Percentiles rank a stretch among this genome's conserved stretches.
phyloP scores from a whole-genome alignment of 1,140 invertebrate genomes.

The Cryptotermes secundus region DNA sequence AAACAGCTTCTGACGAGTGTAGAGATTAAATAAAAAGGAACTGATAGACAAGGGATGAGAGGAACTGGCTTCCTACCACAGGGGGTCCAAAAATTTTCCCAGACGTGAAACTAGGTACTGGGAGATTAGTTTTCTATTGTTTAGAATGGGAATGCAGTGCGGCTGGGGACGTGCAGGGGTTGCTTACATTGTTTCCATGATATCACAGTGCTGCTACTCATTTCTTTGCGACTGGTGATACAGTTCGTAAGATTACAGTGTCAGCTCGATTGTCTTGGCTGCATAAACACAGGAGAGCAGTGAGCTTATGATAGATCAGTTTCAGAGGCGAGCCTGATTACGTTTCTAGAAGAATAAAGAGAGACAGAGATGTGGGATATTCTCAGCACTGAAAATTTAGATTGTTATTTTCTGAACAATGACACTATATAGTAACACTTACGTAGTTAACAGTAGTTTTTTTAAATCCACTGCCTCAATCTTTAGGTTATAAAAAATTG shows the following conservation, averaged over 20 bases:
- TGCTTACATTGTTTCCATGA: neutral
- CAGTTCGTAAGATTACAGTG: neutral
- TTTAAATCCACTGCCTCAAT: no score
- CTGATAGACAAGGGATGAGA: neutral
- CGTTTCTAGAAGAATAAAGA: no score
- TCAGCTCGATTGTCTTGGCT: neutral
- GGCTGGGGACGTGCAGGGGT: neutral
- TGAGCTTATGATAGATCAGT: no score
- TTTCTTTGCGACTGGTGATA: neutral
- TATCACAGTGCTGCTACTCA: neutral
- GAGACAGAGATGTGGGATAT: no score
- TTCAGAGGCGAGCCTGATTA: no score
- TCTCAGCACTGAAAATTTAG: no score
- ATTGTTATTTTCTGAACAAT: no score
- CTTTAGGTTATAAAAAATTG: no score
- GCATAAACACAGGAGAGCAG: no score
- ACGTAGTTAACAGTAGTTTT: no score
- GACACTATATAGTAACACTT: no score
- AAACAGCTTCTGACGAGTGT: conserved; percentile 10
- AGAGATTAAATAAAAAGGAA: conserved; percentile 7
- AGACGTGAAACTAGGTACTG: neutral
- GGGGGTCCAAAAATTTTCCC: conserved; percentile 1
- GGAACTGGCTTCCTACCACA: neutral
- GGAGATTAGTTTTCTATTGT: neutral
- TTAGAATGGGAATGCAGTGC: neutral